Percentiles rank a stretch among this genome's conserved stretches.
Evolutionary conservation across 2,113 vertebrate species (phyloP).

Genomic region (Xenopus laevis): DNA sequence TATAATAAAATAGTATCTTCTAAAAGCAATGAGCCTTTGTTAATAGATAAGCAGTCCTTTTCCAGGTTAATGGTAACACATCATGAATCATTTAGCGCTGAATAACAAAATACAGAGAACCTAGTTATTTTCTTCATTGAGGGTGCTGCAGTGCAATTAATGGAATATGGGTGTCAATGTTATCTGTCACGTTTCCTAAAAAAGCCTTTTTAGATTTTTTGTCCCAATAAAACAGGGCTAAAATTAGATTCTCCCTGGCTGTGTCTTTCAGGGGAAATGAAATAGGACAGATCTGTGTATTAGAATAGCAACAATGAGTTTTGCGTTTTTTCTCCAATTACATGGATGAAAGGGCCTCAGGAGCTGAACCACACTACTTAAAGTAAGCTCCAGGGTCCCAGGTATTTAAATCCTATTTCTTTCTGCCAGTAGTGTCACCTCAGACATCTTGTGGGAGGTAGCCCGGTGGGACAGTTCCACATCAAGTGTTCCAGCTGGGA

Average conservation of each 20-base stretch:
- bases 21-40: conserved; percentile 7
- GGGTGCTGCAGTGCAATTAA: background rate
- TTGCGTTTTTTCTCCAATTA: no score
- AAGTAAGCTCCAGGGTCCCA: no score
- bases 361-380: no score
- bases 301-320: no score
- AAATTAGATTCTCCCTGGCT: background rate
- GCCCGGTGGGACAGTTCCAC: no score
- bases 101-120: background rate
- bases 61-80: conserved; percentile 14
- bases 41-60: conserved; percentile 25
- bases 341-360: no score
- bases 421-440: background rate
- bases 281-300: no score
- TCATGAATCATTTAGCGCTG: conserved; percentile 14
- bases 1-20: conserved; percentile 23
- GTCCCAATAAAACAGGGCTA: background rate
- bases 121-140: background rate
- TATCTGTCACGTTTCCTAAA: background rate
- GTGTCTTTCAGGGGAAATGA: background rate
- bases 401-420: no score
- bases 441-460: background rate
- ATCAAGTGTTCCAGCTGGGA: no score
- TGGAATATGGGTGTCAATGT: background rate
- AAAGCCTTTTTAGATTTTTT: background rate